These are phyloP conservation scores for Tenthredo notha DNA, from an alignment of 2,888 invertebrate genomes.

Conservation along the genomic window DNA sequence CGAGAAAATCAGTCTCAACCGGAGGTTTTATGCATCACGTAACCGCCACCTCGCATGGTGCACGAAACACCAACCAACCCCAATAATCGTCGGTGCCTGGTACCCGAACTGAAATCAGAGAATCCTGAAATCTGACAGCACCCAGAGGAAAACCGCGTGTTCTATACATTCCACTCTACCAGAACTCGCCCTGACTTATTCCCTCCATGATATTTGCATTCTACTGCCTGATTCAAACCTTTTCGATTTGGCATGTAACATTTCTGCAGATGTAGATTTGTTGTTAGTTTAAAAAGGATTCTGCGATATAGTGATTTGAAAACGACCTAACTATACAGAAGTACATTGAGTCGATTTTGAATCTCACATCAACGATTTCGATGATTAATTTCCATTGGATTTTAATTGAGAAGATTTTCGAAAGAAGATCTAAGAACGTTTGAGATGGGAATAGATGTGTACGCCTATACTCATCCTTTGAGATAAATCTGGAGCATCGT, in stretches of 20 bases:
- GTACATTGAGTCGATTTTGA: neutral
- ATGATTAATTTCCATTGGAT: neutral
- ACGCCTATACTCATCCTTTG: neutral
- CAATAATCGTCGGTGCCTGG: neutral
- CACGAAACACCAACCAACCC: slow-evolving; percentile 7
- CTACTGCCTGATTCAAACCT: neutral
- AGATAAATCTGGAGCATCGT: slow-evolving; percentile 16
- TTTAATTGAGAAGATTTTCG: neutral
- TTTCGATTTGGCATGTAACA: neutral
- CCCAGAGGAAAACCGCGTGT: neutral
- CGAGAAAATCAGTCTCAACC: neutral
- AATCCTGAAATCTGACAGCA: slow-evolving; percentile 21
- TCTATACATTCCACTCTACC: neutral
- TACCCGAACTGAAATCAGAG: slow-evolving; percentile 7
- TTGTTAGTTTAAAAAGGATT: neutral
- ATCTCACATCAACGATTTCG: neutral
- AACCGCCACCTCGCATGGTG: slow-evolving; percentile 10
- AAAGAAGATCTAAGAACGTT: neutral
- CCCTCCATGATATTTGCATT: neutral
- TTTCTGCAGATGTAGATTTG: neutral
- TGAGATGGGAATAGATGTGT: neutral
- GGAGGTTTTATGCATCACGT: neutral
- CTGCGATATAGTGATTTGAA: neutral
- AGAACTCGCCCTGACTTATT: neutral
- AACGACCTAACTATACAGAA: neutral